Evolutionary conservation across 2,797 vertebrate genomes (phyloP).

Genomic region (Phalanger gymnotis): DNA sequence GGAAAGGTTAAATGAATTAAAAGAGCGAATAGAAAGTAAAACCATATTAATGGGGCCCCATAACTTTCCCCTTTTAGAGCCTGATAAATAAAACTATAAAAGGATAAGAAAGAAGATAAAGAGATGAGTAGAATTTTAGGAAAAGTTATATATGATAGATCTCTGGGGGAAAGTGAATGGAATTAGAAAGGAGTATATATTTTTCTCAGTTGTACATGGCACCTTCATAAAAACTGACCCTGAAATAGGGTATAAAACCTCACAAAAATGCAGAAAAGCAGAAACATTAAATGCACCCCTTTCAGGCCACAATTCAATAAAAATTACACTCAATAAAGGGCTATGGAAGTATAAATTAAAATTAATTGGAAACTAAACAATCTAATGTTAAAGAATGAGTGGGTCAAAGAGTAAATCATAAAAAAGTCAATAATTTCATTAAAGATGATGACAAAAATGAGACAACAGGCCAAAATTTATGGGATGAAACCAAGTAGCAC

Average conservation of each 20-base stretch:
- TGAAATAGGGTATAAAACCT: not conserved
- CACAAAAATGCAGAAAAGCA: not conserved
- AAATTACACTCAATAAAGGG: not conserved
- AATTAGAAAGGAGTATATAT: not conserved
- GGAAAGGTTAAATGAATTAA: not conserved
- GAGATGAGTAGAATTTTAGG: not conserved
- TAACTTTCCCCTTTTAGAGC: not conserved
- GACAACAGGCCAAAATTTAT: not conserved
- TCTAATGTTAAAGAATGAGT: not conserved
- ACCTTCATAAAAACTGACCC: not conserved
- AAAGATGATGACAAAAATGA: not conserved
- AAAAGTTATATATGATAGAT: not conserved
- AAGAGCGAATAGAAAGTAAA: not conserved
- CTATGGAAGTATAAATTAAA: not conserved
- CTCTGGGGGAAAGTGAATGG: not conserved
- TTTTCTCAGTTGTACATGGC: not conserved
- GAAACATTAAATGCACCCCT: not conserved
- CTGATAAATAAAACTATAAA: not conserved
- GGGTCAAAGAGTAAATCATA: not conserved
- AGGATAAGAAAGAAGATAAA: not conserved
- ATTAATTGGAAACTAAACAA: not conserved
- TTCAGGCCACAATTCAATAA: not conserved
- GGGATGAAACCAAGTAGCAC: not conserved
- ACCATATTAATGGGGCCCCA: not conserved
- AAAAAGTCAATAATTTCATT: not conserved